Evolutionary conservation across 2,797 vertebrate genomes (phyloP), one percentile per base, ranked within the genome.

Genomic region (Oreochromis grahami): DNA sequence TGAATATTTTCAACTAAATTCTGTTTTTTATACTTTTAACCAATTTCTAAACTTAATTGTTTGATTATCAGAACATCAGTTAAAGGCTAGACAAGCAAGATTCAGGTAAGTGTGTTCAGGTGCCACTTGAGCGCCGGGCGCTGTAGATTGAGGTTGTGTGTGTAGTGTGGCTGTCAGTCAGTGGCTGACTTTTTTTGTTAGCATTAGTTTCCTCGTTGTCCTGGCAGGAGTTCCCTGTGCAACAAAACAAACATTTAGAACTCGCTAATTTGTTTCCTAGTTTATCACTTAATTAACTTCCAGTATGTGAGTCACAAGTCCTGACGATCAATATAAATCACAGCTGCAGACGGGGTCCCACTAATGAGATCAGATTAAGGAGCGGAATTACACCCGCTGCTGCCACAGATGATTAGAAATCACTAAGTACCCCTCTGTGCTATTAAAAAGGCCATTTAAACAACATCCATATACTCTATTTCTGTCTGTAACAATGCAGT

Each of bases 211-310:
- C 78, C 74, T 84, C 26, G 11, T 12, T 45, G 43, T 21, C 19
- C 24, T n/a, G 56, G 51, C 56, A 80, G 83, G 80, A 79, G 34
- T 43, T 77, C 41, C 58, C 77, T 9, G 8, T 41, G 55, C 68
- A 81, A 43, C 77, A 83, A 58, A 83, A 45, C 34, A 58, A 65
- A 85, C 84, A 81, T 84, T 83, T 36, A 80, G 32, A 88, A 51
- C 82, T 83, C 84, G 8, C 86, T 91, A 58, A 89, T 93, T 93
- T 91, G 84, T 93, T 89, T 90, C 89, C 85, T 87, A 17, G 55
- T 94, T 94, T 92, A 92, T 94, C 91, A 51, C 89, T 94, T 94
- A 92, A 94, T 95, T 94, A 94, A 91, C 90, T 93, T 82, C 41
- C 84, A 74, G 56, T 50, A 19, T 85, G 87, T 56, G 85, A 87